Base-by-base conservation (phyloP, 2,888 invertebrate genomes). In the Zygogramma bicolorata region DNA sequence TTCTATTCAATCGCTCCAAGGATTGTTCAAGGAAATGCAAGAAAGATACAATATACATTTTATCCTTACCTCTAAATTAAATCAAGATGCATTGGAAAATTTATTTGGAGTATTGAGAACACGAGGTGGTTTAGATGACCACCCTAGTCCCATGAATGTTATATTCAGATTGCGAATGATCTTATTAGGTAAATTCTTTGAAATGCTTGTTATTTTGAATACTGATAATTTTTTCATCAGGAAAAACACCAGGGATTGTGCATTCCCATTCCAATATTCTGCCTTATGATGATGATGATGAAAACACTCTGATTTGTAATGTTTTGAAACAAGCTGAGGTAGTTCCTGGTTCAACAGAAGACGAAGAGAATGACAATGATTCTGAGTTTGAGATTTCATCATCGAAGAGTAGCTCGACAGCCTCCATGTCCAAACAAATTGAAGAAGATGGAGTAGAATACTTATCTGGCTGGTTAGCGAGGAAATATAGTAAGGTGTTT, bases 81-180 rank as follows among this genome's bases (percentile, higher is more conserved):
- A 61, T 13, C 38, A 22, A 20, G 31, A 38, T 40, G 53, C 27
- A 25, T 15, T 61, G 7, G 34, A 61, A 7, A 22, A 20, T 38
- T 34, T 61, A 18, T 22, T 61, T 34, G 61, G 38, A 22, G 22
- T 34, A 20, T 61, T 61, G n/a, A 61, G 61, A 27, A 61, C 61
- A n/a, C 38, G 61, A 38, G 40, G 40, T 22, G 38, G 38, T n/a
- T 40, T 38, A n/a, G 38, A 38, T 61, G 25, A 61, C 20, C 61
- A 61, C 25, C 61, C 40, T 13, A 38, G 31, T n/a, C 38, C 61
- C 15, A n/a, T 31, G 7, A 61, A 40, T 61, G 10, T 25, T 13
- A 40, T 61, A 18, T 10, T 38, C 40, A 61, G 38, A 22, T 15
- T 61, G 13, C 22, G 34, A 40, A 61, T 25, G 61, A n/a, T 53